A percentile compares a stretch with the other conserved stretches of the same genome.
phyloP scores from a whole-genome alignment of 2,888 invertebrate species.

The Scaptomyza polygonia region DNA sequence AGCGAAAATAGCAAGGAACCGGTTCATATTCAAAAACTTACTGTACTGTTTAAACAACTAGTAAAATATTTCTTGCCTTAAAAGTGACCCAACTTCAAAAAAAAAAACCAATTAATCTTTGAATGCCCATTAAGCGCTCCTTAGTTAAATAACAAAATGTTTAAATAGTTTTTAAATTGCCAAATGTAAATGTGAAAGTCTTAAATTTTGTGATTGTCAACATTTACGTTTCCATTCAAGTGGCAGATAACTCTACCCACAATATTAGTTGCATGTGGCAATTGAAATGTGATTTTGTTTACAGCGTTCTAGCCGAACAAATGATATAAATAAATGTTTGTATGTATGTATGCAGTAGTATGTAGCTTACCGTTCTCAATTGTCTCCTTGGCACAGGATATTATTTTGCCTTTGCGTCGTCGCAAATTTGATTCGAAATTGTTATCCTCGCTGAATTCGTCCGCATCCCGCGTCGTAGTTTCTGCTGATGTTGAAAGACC shows the following conservation, averaged over 20 bases:
- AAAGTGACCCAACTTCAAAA: too few species aligned
- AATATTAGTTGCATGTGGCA: conserved; percentile 3
- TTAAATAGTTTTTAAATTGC: too few species aligned
- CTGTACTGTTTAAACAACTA: too few species aligned
- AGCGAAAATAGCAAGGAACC: neutral
- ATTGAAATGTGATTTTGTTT: conserved; percentile 21
- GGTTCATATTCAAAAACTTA: too few species aligned
- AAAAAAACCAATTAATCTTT: too few species aligned
- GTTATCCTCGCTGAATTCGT: conserved; percentile 82
- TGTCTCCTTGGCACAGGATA: conserved; percentile 85
- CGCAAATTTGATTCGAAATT: conserved; percentile 84
- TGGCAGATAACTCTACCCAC: neutral
- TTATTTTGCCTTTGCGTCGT: conserved; percentile 84
- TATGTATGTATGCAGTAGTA: neutral
- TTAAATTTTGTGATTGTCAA: conserved; percentile 4
- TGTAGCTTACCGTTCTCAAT: conserved; percentile 84
- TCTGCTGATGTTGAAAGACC: conserved; percentile 11
- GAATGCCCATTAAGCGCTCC: too few species aligned
- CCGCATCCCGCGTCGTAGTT: conserved; percentile 62
- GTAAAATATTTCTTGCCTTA: too few species aligned
- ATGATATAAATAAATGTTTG: neutral
- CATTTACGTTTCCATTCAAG: neutral
- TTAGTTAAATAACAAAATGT: too few species aligned
- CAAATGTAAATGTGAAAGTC: too few species aligned
- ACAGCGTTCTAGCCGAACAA: conserved; percentile 7